Percentiles rank a stretch among this genome's conserved stretches.
Evolutionary conservation across 1,140 invertebrate species (phyloP).

Genomic region (Cataglyphis hispanica): DNA sequence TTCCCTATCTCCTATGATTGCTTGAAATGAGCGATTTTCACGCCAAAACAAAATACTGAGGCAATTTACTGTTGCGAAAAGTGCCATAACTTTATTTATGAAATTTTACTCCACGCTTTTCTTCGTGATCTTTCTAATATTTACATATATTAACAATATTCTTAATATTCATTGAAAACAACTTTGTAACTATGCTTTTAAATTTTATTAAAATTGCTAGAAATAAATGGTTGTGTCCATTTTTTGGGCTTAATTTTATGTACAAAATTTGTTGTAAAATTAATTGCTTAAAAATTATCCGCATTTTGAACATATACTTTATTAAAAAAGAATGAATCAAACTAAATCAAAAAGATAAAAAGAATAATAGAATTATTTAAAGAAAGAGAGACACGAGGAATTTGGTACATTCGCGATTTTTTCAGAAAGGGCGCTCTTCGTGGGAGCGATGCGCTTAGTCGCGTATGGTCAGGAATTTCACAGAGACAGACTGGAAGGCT

Average conservation of each 20-base stretch:
- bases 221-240: neutral
- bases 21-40: constrained; percentile 52
- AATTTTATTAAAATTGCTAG: constrained; percentile 6
- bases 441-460: constrained; percentile 35
- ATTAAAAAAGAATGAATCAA: neutral
- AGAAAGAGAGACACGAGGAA: constrained; percentile 27
- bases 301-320: neutral
- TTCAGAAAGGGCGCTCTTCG: constrained; percentile 37
- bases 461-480: constrained; percentile 65
- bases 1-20: constrained; percentile 72
- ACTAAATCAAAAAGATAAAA: neutral
- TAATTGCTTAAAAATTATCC: neutral
- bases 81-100: constrained; percentile 10
- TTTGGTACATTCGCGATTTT: constrained; percentile 49
- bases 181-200: constrained; percentile 8
- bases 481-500: constrained; percentile 65
- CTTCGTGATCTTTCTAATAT: neutral
- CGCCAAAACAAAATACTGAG: constrained; percentile 26
- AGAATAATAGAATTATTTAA: constrained; percentile 4
- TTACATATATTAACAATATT: neutral
- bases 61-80: constrained; percentile 28
- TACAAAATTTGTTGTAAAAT: neutral
- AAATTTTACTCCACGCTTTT: constrained; percentile 4
- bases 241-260: neutral
- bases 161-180: constrained; percentile 1